Evolutionary conservation across 64 coral and sea anemone genomes (phyloP).

Genomic region (Stylophora pistillata): DNA sequence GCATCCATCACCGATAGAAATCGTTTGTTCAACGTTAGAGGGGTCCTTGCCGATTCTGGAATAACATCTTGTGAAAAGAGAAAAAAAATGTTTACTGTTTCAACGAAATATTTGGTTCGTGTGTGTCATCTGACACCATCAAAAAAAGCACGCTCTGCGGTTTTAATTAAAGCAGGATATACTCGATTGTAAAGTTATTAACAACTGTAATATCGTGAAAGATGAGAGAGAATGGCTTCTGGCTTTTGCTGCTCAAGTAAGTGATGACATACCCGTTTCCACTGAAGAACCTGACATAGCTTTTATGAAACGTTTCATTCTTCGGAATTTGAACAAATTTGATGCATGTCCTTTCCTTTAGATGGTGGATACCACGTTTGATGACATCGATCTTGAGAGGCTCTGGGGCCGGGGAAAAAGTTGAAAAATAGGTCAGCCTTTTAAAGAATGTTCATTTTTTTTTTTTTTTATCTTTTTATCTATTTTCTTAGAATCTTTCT

Average conservation of each 20-base stretch:
- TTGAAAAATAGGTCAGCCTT: too few species aligned
- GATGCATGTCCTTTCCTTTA: conserved; percentile 33
- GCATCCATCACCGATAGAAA: conserved; percentile 58
- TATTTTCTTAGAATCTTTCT: too few species aligned
- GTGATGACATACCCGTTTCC: conserved; percentile 40
- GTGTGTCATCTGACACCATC: background rate
- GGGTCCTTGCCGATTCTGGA: conserved; percentile 51
- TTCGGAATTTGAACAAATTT: conserved; percentile 26
- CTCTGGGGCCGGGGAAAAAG: background rate
- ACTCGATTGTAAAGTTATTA: too few species aligned
- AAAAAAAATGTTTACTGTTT: background rate
- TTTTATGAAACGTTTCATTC: background rate
- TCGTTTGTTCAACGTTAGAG: background rate
- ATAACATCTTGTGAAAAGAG: conserved; percentile 29
- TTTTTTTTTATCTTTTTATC: too few species aligned
- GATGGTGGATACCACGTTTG: conserved; percentile 29
- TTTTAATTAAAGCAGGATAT: background rate
- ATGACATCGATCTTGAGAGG: background rate
- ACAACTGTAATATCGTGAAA: too few species aligned
- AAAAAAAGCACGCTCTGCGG: background rate
- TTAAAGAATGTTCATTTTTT: too few species aligned
- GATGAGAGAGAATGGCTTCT: background rate
- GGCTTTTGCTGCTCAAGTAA: background rate
- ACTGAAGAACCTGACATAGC: conserved; percentile 30
- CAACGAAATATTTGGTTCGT: too few species aligned